Conservation (phyloP, 2,888 invertebrate species). For the Mechanitis messenoides region DNA sequence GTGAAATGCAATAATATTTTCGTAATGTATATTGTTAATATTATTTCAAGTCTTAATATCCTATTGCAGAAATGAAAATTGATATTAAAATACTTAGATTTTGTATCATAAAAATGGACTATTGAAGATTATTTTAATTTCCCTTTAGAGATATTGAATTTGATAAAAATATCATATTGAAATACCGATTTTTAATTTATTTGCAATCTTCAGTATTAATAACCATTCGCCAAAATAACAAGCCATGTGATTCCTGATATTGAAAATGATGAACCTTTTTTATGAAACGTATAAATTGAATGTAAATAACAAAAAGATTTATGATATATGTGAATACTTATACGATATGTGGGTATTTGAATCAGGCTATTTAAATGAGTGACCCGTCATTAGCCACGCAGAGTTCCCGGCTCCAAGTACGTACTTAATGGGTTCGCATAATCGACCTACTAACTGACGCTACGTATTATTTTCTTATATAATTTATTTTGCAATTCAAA, state of each 20-base stretch:
- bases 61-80: background rate
- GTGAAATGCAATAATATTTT: slow-evolving; percentile 1
- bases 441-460: slow-evolving; percentile 67
- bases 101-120: too few relatives aligned
- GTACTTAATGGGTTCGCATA: slow-evolving; percentile 62
- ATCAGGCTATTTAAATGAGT: slow-evolving; percentile 71
- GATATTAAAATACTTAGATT: background rate
- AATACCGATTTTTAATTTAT: too few relatives aligned
- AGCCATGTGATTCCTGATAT: too few relatives aligned
- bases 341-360: slow-evolving; percentile 52
- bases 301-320: slow-evolving; percentile 41
- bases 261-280: background rate
- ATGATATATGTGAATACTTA: slow-evolving; percentile 50
- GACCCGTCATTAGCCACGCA: slow-evolving; percentile 67
- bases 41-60: too few relatives aligned
- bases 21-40: background rate
- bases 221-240: too few relatives aligned
- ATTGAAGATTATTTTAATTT: background rate
- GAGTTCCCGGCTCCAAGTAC: slow-evolving; percentile 48
- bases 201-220: too few relatives aligned
- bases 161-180: too few relatives aligned
- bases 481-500: slow-evolving; percentile 18
- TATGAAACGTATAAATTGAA: slow-evolving; percentile 35
- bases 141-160: too few relatives aligned
- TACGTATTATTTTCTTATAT: slow-evolving; percentile 26